These are phyloP conservation scores for Rynchops niger DNA, from an alignment of 2,113 vertebrate species.

Conservation along the genomic window DNA sequence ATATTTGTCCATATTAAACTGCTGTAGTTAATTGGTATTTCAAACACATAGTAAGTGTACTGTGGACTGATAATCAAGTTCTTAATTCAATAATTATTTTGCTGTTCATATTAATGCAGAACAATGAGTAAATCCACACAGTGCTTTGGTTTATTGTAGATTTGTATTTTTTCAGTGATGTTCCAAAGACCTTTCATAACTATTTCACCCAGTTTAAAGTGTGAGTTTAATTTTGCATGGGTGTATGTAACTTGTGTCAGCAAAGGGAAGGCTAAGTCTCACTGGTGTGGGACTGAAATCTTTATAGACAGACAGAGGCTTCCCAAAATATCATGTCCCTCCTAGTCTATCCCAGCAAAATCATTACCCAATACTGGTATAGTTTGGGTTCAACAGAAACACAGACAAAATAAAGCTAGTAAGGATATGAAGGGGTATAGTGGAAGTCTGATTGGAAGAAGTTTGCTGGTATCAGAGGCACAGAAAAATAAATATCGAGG, in stretches of 20 bases:
- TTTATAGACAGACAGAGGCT: neutral
- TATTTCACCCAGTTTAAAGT: neutral
- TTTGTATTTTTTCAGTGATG: neutral
- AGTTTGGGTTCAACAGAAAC: neutral
- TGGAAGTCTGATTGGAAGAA: neutral
- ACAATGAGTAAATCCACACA: neutral
- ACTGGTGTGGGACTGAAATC: neutral
- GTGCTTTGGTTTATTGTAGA: neutral
- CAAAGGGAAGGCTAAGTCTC: neutral
- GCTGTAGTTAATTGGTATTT: neutral
- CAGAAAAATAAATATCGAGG: neutral
- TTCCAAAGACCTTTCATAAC: neutral
- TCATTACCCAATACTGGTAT: neutral
- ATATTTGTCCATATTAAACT: neutral
- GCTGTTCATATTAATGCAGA: neutral
- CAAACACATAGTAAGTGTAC: neutral
- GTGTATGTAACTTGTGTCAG: neutral
- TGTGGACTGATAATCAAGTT: neutral
- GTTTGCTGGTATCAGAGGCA: neutral
- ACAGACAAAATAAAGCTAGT: neutral
- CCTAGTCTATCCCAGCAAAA: neutral
- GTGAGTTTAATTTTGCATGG: conserved; percentile 5
- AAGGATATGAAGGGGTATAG: neutral
- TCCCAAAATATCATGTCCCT: neutral
- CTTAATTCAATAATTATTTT: conserved; percentile 3